Evolutionary conservation across 2,113 vertebrate genomes (phyloP), one percentile per base, ranked within the genome.

Genomic region (Nicator chloris): DNA sequence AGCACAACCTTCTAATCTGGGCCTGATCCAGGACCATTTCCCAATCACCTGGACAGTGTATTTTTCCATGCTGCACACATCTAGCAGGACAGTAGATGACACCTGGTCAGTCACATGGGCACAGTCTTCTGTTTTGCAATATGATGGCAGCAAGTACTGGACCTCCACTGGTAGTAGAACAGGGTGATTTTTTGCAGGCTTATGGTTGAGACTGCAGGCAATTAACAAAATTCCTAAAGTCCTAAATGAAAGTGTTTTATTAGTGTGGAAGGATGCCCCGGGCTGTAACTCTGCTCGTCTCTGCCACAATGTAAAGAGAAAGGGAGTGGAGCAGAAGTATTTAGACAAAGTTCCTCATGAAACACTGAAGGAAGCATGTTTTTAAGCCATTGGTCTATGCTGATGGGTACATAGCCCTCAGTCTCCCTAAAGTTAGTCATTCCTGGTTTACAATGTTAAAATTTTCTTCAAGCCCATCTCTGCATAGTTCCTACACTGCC

Each of bases 91-190:
- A 64, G n/a, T 9, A 64, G 79, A 19, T 30, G 42, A 44, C 49
- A 66, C 18, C 13, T 79, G 18, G 6, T 1, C 1, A n/a, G n/a
- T n/a, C 7, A 6, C 57, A 19, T 4, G 2, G 27, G 14, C 13
- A 56, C 59, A 76, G 31, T 45, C 14, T 68, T 90, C 27, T 33
- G 33, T 50, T 78, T 59, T 50, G 13, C 18, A 69, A 11, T 5
- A 22, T 4, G 22, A 49, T 65, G 54, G 59, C 81, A 96, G 42
- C 16, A 69, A 49, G 45, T n/a, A 31, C 50, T 81, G 37, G 18
- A 73, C 16, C 13, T 87, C 37, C 53, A 37, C 30, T 77, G 40
- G 40, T 16, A 44, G 31, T 4, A 50, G 44, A 31, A 64, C 15
- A 47, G 2, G 7, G 6, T 57, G 45, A 19, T 21, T 76, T 91